These are phyloP conservation scores for Gorsachius goisagi DNA, from an alignment of 2,113 vertebrate species.

Conservation along the genomic window DNA sequence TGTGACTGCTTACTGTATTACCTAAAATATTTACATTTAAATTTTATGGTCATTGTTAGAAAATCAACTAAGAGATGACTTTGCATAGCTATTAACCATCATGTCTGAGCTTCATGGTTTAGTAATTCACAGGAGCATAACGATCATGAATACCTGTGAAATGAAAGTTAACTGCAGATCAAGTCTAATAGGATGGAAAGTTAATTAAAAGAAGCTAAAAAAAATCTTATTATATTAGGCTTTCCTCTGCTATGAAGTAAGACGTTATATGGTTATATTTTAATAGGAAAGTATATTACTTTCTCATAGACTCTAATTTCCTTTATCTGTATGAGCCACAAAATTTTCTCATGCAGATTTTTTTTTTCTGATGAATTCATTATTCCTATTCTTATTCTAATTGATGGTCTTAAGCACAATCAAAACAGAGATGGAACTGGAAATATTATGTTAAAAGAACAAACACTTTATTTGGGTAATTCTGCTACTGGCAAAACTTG, in stretches of 20 bases:
- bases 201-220: constrained; percentile 76
- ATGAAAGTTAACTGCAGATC: constrained; percentile 71
- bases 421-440: neutral
- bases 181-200: constrained; percentile 68
- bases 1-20: neutral
- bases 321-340: constrained; percentile 69
- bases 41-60: neutral
- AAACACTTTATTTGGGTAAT: constrained; percentile 22
- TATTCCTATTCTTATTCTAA: constrained; percentile 39
- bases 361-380: constrained; percentile 53
- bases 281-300: constrained; percentile 73
- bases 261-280: constrained; percentile 24
- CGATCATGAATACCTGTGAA: constrained; percentile 69
- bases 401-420: neutral
- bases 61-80: constrained; percentile 11
- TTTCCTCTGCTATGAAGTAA: constrained; percentile 51
- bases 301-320: constrained; percentile 71
- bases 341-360: constrained; percentile 47
- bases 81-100: constrained; percentile 17
- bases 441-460: constrained; percentile 27
- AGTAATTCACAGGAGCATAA: constrained; percentile 62
- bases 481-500: constrained; percentile 12
- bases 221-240: constrained; percentile 67
- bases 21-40: neutral
- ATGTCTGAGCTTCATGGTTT: constrained; percentile 19